Percentiles rank a stretch among this genome's conserved stretches.
These are phyloP conservation scores for Oncorhynchus tshawytscha DNA, from an alignment of 2,113 vertebrate species.

Conservation along the genomic window DNA sequence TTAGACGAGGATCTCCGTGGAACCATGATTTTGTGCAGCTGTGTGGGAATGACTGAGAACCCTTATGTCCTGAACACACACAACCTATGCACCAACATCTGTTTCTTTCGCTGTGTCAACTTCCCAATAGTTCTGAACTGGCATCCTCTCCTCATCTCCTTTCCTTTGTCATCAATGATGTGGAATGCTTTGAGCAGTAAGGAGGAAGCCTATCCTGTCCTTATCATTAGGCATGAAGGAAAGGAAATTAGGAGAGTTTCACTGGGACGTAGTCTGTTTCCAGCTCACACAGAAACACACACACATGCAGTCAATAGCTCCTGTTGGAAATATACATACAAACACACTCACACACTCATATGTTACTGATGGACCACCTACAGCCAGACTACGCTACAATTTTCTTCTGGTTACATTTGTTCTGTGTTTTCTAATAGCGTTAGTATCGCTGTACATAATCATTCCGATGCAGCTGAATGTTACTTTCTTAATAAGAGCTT, in stretches of 20 bases:
- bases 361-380: neutral
- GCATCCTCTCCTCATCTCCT: neutral
- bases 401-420: neutral
- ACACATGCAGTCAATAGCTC: neutral
- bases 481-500: neutral
- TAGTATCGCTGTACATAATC: neutral
- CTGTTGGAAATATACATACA: neutral
- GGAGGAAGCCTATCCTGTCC: neutral
- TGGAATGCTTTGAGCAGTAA: neutral
- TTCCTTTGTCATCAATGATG: neutral
- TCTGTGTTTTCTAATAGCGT: neutral
- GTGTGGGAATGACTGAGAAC: constrained; percentile 44
- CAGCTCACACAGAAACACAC: neutral
- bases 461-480: constrained; percentile 1
- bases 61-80: neutral
- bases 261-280: neutral
- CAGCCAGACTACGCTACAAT: neutral
- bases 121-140: neutral
- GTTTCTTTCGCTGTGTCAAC: neutral
- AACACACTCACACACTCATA: neutral
- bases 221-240: neutral
- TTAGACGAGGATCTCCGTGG: constrained; percentile 65
- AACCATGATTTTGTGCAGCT: constrained; percentile 72
- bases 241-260: no score
- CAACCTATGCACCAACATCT: neutral